These are phyloP conservation scores for Oscheius onirici DNA, from an alignment of 2,888 invertebrate genomes.

Conservation along the genomic window DNA sequence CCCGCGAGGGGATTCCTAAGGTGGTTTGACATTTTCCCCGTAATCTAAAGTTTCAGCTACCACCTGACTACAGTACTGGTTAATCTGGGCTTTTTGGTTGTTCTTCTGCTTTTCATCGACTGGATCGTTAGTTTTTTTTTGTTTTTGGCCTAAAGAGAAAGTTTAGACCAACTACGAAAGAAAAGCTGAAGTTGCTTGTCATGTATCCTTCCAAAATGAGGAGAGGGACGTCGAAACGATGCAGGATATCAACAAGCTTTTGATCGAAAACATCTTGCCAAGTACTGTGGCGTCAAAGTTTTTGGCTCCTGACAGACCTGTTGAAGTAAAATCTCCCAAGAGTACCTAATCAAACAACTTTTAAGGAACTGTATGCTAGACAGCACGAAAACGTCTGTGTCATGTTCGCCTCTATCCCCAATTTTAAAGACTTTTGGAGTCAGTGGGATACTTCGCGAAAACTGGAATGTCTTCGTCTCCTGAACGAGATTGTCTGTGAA, in stretches of 20 bases:
- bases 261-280: constrained; percentile 93
- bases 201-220: constrained; percentile 87
- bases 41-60: constrained; percentile 43
- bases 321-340: constrained; percentile 75
- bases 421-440: constrained; percentile 78
- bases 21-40: constrained; percentile 12
- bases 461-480: constrained; percentile 87
- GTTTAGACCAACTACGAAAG: constrained; percentile 70
- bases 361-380: constrained; percentile 90
- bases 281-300: constrained; percentile 95
- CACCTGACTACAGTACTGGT: constrained; percentile 68
- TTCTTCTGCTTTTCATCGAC: constrained; percentile 68
- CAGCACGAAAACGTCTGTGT: constrained; percentile 91
- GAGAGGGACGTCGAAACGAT: constrained; percentile 95
- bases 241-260: constrained; percentile 79
- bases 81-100: constrained; percentile 62
- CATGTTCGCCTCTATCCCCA: constrained; percentile 98
- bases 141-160: neutral
- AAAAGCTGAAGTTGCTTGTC: constrained; percentile 91
- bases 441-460: constrained; percentile 87
- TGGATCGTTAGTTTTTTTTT: constrained; percentile 66
- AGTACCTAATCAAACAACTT: neutral
- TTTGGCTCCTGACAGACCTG: constrained; percentile 79
- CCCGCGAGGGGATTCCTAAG: constrained; percentile 44
- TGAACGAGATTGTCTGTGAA: constrained; percentile 97